These are phyloP conservation scores for Tenrec ecaudatus DNA, from an alignment of 2,113 vertebrate genomes.

Conservation along the genomic window DNA sequence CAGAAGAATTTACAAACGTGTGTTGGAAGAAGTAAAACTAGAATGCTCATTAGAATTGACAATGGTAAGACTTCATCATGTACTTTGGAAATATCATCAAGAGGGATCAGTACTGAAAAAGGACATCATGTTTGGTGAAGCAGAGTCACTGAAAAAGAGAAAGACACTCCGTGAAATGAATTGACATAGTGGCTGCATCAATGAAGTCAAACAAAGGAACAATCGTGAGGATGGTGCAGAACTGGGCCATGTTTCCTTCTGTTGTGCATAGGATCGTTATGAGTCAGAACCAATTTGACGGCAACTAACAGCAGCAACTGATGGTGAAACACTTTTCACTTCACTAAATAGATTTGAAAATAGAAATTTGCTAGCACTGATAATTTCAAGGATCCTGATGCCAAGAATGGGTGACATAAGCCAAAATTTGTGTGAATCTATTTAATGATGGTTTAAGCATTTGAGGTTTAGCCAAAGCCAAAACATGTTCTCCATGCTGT, in stretches of 20 bases:
- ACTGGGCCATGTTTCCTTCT: neutral
- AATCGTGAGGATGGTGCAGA: neutral
- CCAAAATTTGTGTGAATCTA: constrained; percentile 68
- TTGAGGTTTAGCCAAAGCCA: constrained; percentile 60
- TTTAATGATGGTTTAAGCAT: constrained; percentile 64
- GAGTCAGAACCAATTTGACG: neutral
- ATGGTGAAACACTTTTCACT: constrained; percentile 63
- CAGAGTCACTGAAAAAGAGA: neutral
- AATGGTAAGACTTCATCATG: neutral
- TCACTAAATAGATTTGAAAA: constrained; percentile 65
- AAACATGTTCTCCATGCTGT: constrained; percentile 72
- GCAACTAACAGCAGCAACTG: neutral
- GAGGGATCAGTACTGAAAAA: neutral
- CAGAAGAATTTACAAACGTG: neutral
- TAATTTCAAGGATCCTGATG: constrained; percentile 65
- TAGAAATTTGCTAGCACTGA: constrained; percentile 61
- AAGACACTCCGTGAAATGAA: neutral
- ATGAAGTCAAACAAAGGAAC: neutral
- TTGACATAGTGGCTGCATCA: neutral
- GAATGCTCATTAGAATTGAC: neutral
- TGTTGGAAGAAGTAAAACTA: neutral
- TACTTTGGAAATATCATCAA: neutral
- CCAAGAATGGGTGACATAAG: constrained; percentile 63
- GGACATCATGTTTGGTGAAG: neutral
- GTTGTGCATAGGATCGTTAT: neutral